Percentiles rank a stretch among this genome's conserved stretches.
These are phyloP conservation scores for Cygnus olor DNA, from an alignment of 2,797 vertebrate genomes.

Conservation along the genomic window DNA sequence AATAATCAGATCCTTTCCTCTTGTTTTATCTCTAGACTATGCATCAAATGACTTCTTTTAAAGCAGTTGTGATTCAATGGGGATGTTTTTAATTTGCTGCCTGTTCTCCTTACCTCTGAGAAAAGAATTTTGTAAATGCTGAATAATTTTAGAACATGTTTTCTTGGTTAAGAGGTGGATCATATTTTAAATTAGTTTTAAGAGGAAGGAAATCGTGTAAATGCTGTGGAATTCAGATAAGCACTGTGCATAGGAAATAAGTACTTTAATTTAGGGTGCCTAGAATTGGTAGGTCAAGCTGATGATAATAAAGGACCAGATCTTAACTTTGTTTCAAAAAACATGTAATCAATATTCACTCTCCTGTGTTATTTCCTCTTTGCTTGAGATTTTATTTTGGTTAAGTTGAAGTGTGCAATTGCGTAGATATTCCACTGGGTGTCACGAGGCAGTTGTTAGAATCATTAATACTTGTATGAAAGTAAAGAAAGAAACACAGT, in stretches of 20 bases:
- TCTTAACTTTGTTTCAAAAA: slow-evolving; percentile 48
- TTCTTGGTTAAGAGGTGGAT: slow-evolving; percentile 78
- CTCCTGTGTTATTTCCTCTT: slow-evolving; percentile 31
- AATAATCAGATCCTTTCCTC: slow-evolving; percentile 44
- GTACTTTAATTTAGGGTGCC: slow-evolving; percentile 62
- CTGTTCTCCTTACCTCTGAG: slow-evolving; percentile 72
- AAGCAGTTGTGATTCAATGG: slow-evolving; percentile 35
- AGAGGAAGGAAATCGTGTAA: slow-evolving; percentile 76
- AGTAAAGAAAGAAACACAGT: slow-evolving; percentile 30
- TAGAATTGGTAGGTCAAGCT: slow-evolving; percentile 63
- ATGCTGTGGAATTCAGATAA: slow-evolving; percentile 77
- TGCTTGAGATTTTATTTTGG: slow-evolving; percentile 22
- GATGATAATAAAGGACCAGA: slow-evolving; percentile 46
- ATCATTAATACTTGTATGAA: slow-evolving; percentile 35
- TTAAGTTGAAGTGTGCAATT: slow-evolving; percentile 67
- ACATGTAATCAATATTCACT: slow-evolving; percentile 47
- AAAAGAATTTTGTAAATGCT: slow-evolving; percentile 77
- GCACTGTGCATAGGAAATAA: slow-evolving; percentile 58
- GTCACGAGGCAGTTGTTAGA: slow-evolving; percentile 76
- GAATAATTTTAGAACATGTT: slow-evolving; percentile 76
- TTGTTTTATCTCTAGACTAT: slow-evolving; percentile 11
- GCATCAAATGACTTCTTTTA: slow-evolving; percentile 18
- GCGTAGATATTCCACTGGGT: slow-evolving; percentile 78
- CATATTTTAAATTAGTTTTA: slow-evolving; percentile 79
- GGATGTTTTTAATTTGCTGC: slow-evolving; percentile 78